Evolutionary conservation across 2,888 invertebrate genomes (phyloP).

Genomic region (Scaptomyza flava): DNA sequence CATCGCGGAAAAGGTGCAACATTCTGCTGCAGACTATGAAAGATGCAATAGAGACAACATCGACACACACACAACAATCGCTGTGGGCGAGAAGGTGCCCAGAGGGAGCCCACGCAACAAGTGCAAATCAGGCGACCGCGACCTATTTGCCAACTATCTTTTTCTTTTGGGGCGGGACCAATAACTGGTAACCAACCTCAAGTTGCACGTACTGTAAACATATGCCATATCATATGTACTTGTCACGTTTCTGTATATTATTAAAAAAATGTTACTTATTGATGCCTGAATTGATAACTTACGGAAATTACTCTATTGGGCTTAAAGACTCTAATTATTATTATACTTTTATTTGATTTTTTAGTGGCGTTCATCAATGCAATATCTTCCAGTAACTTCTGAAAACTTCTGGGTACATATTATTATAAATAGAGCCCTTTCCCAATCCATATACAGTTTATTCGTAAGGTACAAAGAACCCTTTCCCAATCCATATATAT

Average conservation of each 20-base stretch:
- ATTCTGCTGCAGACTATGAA: conserved; percentile 17
- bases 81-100: conserved; percentile 47
- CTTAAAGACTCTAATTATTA: conserved; percentile 28
- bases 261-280: conserved; percentile 20
- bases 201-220: conserved; percentile 23
- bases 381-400: too few relatives aligned
- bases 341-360: neutral
- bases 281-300: conserved; percentile 18
- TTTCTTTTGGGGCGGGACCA: conserved; percentile 6
- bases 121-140: conserved; percentile 49
- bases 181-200: conserved; percentile 27
- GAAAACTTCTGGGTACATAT: too few relatives aligned
- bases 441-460: too few relatives aligned
- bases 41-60: conserved; percentile 34
- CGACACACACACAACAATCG: neutral
- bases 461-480: neutral
- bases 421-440: too few relatives aligned
- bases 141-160: conserved; percentile 36
- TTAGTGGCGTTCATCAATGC: conserved; percentile 5
- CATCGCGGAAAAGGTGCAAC: conserved; percentile 44
- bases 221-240: neutral
- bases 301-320: conserved; percentile 47
- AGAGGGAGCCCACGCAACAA: conserved; percentile 66
- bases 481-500: neutral
- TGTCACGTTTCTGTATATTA: conserved; percentile 24